A percentile compares a stretch with the other conserved stretches of the same genome.
phyloP scores from a whole-genome alignment of 2,797 vertebrate genomes.

The Propithecus deckenii region DNA sequence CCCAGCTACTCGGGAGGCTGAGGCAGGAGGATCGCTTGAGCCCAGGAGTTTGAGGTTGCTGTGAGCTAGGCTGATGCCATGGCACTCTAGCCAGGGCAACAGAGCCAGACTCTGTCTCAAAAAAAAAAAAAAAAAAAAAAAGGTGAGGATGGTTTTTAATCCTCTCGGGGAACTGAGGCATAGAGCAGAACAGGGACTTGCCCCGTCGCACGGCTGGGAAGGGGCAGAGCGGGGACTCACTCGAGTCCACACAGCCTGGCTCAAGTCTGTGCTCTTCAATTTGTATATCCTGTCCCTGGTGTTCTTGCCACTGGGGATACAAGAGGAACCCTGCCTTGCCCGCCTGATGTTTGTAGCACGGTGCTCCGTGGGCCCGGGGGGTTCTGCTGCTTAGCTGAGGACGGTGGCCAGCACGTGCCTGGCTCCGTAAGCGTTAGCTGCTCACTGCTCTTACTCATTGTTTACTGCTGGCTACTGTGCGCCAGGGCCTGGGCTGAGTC shows the following conservation, averaged over 20 bases:
- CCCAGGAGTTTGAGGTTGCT: too few species aligned
- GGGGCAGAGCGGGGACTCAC: not conserved
- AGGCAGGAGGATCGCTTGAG: too few species aligned
- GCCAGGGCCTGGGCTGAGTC: not conserved
- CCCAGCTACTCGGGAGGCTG: too few species aligned
- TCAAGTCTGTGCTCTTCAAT: rapidly evolving
- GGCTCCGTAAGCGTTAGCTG: not conserved
- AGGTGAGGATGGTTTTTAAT: not conserved
- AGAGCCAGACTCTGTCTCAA: too few species aligned
- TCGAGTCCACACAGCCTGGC: not conserved
- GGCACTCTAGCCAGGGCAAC: too few species aligned
- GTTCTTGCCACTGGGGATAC: not conserved
- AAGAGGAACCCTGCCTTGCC: not conserved
- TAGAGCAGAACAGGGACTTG: not conserved
- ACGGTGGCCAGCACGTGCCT: not conserved
- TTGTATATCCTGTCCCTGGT: not conserved
- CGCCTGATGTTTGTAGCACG: not conserved
- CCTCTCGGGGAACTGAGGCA: not conserved
- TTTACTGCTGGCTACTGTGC: not conserved
- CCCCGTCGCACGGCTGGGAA: not conserved
- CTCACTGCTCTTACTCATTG: not conserved
- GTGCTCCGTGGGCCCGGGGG: not conserved
- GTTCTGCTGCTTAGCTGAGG: not conserved
- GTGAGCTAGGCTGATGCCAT: too few species aligned
- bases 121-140: too few species aligned